phyloP scores from a whole-genome alignment of 2,113 vertebrate genomes.

The Toxostoma redivivum region DNA sequence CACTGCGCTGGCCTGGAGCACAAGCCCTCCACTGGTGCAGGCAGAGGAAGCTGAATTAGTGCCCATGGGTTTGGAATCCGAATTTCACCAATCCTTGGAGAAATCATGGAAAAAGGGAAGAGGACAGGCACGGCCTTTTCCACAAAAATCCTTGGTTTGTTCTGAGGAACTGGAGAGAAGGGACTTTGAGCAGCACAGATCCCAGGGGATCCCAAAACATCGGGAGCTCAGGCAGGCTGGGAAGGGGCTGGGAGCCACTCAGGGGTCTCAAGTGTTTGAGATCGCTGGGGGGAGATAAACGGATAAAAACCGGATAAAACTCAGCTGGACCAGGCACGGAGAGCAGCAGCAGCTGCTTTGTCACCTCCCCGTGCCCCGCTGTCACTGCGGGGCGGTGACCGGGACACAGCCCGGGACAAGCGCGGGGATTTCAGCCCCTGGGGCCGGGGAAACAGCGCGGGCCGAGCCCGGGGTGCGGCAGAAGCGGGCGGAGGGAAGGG shows the following conservation, averaged over 20 bases:
- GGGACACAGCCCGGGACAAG: accelerated
- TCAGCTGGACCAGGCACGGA: accelerated
- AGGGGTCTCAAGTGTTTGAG: neutral
- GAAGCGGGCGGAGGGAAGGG: neutral
- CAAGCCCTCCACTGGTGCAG: neutral
- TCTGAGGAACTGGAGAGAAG: neutral
- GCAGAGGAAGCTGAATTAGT: neutral
- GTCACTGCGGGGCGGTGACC: accelerated
- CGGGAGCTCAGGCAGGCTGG: neutral
- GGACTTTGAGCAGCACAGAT: neutral
- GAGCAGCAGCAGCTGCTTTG: neutral
- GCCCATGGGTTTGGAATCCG: neutral
- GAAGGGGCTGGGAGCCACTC: neutral
- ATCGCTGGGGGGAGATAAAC: accelerated
- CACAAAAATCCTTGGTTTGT: neutral
- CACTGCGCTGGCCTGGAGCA: neutral
- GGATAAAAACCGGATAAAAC: neutral
- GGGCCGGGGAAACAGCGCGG: neutral
- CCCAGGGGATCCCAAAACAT: accelerated
- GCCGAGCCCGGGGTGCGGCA: neutral
- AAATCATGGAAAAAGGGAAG: neutral
- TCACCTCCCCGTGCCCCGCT: neutral
- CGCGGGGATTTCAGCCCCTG: accelerated
- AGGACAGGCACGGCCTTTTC: neutral
- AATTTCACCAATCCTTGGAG: neutral